Conservation (phyloP, 2,113 vertebrate species). For the Callospermophilus lateralis region DNA sequence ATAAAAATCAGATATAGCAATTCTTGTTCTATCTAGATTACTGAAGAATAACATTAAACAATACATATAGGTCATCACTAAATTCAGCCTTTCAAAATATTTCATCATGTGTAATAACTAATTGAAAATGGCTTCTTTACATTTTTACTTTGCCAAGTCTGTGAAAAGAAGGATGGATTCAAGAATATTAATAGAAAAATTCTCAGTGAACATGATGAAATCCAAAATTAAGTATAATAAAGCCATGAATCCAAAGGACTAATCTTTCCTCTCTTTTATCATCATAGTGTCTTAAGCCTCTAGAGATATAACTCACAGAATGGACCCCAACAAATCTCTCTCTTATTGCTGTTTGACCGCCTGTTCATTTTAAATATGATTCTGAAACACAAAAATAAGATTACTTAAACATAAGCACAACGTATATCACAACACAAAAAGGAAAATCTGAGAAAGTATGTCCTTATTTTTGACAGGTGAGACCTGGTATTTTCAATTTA, state of each 20-base stretch:
- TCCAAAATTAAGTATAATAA: constrained; percentile 4
- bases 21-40: constrained; percentile 5
- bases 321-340: neutral
- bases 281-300: neutral
- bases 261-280: neutral
- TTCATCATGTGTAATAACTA: neutral
- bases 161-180: neutral
- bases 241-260: neutral
- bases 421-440: neutral
- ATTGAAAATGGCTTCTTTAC: neutral
- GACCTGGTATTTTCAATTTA: neutral
- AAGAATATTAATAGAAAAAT: neutral
- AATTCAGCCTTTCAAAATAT: neutral
- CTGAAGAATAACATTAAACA: neutral
- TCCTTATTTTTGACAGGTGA: neutral
- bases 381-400: neutral
- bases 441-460: neutral
- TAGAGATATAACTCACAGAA: neutral
- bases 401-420: neutral
- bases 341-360: neutral
- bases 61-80: neutral
- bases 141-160: neutral
- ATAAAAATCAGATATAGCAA: neutral
- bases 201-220: neutral
- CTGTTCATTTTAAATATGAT: neutral